Base-by-base conservation (phyloP, 2,888 invertebrate genomes). In the Lymantria dispar region DNA sequence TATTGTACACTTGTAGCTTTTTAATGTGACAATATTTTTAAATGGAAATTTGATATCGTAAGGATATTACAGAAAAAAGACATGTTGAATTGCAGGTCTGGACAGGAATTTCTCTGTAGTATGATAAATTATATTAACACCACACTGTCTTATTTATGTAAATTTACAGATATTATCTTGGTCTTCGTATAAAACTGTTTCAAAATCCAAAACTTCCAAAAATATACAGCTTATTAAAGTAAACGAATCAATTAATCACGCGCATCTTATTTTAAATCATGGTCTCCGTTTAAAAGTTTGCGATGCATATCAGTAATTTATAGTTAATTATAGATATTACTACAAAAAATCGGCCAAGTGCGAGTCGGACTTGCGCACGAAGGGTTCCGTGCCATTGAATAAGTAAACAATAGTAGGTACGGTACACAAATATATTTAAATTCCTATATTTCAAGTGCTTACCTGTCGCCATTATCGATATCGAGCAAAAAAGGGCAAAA, bases 301-400 rank as follows among this genome's bases (percentile, higher is more conserved):
- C 13, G 46, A 50, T 50, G 46, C 43, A 50, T 60, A 47, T 60
- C 51, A 47, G 41, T 46, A 53, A 56, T 56, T 63, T 60, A 62
- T 62, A 53, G 47, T 56, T 49, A 47, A 42, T 53, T 50, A 41
- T 56, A 52, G 12, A 52, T 61, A 61, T 64, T 59, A 64, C 45
- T 43, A 43, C 36, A 39, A 22, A 38, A 36, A 51, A n/a, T n/a
- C n/a, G n/a, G n/a, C n/a, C n/a, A n/a, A n/a, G n/a, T n/a, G n/a
- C n/a, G n/a, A n/a, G n/a, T n/a, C n/a, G n/a, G n/a, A n/a, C n/a
- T n/a, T n/a, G n/a, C n/a, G n/a, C n/a, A n/a, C n/a, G n/a, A n/a
- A n/a, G n/a, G n/a, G n/a, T n/a, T n/a, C n/a, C n/a, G n/a, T n/a
- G n/a, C n/a, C n/a, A n/a, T n/a, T n/a, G n/a, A n/a, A n/a, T n/a